Evolutionary conservation across 2,113 vertebrate genomes (phyloP), one percentile per base, ranked within the genome.

Genomic region (Terrapene triunguis): DNA sequence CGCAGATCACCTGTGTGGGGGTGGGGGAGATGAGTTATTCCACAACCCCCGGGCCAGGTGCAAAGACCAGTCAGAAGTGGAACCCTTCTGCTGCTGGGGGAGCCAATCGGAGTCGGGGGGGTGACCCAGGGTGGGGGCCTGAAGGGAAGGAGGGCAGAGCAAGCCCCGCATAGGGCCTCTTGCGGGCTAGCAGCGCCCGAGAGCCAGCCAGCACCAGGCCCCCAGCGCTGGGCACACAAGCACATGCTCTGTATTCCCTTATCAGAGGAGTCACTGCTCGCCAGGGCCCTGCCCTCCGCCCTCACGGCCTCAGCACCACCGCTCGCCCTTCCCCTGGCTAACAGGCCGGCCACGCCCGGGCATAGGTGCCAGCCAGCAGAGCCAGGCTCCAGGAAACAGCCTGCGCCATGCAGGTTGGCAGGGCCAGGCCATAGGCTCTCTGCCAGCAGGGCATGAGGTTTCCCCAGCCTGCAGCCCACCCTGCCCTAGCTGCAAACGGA

Each of bases 1-100:
- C 98, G 3, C 97, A 94, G 25, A 99, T 98, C 86, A 97, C 91
- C 96, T 97, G 82, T 10, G 78, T 32, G 59, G 25, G 22, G 65
- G 13, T 84, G 38, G 22, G 32, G 35, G 11, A 38, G 24, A 6
- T 3, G 35, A 11, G 21, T 54, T 38, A 32, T 50, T 72, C 9
- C n/a, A 69, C 16, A 21, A 4, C 8, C 35, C 19, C 65, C 65
- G 4, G 65, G 8, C 35, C 2, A 2, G n/a, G 35, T 72, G 65
- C 65, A 72, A 21, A 72, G 65, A n/a, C 65, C 35, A 19, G n/a
- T 21, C 35, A 69, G 65, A n/a, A n/a, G 16, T 13, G 32, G 17
- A 17, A 4, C 35, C 17, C 17, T 7, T 21, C 65, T 8, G 4
- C 65, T 10, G 65, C n/a, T 10, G n/a, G 32, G 14, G 35, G 32